Conservation (phyloP, 2,113 vertebrate genomes). For the Petromus typicus region DNA sequence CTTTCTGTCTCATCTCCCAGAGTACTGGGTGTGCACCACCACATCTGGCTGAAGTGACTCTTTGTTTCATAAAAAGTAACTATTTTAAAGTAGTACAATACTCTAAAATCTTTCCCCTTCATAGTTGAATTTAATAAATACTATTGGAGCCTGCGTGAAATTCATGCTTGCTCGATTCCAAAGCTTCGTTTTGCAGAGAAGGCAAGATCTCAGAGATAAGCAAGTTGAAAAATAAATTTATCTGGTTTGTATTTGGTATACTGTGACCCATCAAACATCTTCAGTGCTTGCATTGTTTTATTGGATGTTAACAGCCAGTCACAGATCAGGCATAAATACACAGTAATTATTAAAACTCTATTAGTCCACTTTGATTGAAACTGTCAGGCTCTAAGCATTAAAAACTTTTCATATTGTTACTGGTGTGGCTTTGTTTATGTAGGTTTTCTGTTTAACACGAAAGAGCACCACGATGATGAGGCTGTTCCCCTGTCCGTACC, state of each 20-base stretch:
- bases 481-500: background rate
- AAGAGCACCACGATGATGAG: background rate
- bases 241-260: slow-evolving; percentile 34
- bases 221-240: slow-evolving; percentile 44
- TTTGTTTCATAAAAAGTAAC: background rate
- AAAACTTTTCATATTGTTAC: background rate
- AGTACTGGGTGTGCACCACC: background rate
- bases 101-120: background rate
- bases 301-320: background rate
- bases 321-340: background rate
- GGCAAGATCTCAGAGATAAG: background rate
- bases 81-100: background rate
- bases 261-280: background rate
- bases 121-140: slow-evolving; percentile 45
- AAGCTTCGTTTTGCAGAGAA: background rate
- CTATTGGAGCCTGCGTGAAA: background rate
- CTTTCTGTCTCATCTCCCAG: background rate
- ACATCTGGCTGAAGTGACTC: background rate
- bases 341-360: background rate
- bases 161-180: background rate
- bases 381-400: background rate
- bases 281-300: background rate
- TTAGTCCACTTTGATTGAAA: background rate
- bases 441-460: background rate
- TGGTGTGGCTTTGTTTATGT: slow-evolving; percentile 13